Percentiles rank a stretch among this genome's conserved stretches.
Conservation (phyloP, 2,797 vertebrate species). For the Myioborus miniatus region DNA sequence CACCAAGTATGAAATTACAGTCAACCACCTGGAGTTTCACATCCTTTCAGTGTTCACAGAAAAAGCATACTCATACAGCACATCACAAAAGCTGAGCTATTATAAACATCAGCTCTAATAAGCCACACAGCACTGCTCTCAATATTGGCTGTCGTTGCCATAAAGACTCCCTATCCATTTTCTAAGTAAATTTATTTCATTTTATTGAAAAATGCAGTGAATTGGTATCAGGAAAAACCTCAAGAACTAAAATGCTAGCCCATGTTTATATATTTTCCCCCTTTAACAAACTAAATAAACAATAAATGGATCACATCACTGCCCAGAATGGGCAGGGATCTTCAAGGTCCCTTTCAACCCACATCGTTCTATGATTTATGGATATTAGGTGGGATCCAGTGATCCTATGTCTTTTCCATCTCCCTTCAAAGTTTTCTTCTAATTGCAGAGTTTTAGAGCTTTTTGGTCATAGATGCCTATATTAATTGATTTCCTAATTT, state of each 20-base stretch:
- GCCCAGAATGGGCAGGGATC: not conserved
- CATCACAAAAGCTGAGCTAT: not conserved
- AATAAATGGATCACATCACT: not conserved
- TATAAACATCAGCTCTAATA: not conserved
- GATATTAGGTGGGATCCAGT: not conserved
- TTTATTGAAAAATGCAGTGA: not conserved
- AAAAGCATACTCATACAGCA: not conserved
- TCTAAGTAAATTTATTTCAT: not conserved
- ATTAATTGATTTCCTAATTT: not conserved
- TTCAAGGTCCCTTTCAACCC: not conserved
- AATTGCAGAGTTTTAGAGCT: not conserved
- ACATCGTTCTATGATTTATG: not conserved
- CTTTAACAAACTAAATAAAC: not conserved
- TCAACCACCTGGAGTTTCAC: conserved; percentile 42
- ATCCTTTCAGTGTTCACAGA: conserved; percentile 1
- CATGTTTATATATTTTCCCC: not conserved
- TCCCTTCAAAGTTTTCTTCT: not conserved
- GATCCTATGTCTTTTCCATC: not conserved
- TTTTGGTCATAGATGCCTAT: not conserved
- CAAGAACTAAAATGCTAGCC: not conserved
- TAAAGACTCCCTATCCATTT: not conserved
- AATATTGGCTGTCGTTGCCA: not conserved
- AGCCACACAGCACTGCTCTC: not conserved
- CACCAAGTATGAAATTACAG: not conserved
- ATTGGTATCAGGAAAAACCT: not conserved